These are phyloP conservation scores for Castor canadensis DNA, from an alignment of 2,113 vertebrate genomes.

Conservation along the genomic window DNA sequence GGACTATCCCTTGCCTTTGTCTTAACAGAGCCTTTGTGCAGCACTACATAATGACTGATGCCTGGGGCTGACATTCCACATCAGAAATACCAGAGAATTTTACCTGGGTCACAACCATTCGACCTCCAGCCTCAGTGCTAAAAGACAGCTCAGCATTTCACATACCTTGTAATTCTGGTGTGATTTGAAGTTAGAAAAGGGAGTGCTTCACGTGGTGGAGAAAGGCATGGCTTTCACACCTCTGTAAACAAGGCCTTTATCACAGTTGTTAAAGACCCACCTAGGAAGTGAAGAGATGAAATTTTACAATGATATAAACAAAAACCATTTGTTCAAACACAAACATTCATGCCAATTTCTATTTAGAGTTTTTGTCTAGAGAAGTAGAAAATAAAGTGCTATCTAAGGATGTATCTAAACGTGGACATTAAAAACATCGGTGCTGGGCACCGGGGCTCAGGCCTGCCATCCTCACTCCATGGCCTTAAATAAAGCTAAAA, in stretches of 20 bases:
- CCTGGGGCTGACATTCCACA: not conserved
- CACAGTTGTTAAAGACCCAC: conserved; percentile 99
- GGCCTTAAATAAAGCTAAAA: too few species aligned
- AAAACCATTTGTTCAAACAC: not conserved
- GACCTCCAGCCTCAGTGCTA: not conserved
- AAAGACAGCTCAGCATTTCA: not conserved
- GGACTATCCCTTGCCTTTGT: not conserved
- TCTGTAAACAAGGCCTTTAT: conserved; percentile 95
- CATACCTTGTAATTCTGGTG: conserved; percentile 98
- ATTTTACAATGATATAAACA: not conserved
- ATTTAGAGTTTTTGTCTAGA: not conserved
- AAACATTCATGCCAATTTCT: not conserved
- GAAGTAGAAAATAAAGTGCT: not conserved
- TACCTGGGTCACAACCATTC: not conserved
- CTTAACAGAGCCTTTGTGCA: not conserved
- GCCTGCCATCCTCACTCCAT: too few species aligned
- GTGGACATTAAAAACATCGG: not conserved
- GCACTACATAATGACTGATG: not conserved
- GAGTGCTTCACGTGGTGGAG: conserved; percentile 97
- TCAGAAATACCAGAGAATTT: not conserved
- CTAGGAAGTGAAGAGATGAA: conserved; percentile 79
- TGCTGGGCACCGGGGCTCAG: too few species aligned
- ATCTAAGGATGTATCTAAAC: not conserved
- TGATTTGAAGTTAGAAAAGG: conserved; percentile 97
- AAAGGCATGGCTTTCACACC: conserved; percentile 99